phyloP scores from a whole-genome alignment of 1,140 invertebrate genomes.

The Melitaea cinxia region DNA sequence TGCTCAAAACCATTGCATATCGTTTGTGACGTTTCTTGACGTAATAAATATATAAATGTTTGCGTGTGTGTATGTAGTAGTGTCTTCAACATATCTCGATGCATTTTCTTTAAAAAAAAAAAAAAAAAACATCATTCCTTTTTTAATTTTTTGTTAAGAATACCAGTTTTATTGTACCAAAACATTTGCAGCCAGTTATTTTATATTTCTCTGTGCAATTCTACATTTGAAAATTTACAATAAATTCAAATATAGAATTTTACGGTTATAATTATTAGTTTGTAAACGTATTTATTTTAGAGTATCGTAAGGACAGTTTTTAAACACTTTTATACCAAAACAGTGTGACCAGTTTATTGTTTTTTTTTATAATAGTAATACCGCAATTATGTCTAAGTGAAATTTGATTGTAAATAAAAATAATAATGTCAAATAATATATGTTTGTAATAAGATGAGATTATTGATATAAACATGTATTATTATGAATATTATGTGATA shows the following conservation, averaged over 20 bases:
- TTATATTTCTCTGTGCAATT: slow-evolving; percentile 17
- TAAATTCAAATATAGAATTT: slow-evolving; percentile 14
- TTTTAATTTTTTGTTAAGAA: slow-evolving; percentile 28
- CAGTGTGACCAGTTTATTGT: slow-evolving; percentile 60
- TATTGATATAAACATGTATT: slow-evolving; percentile 9
- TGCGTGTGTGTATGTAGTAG: slow-evolving; percentile 4
- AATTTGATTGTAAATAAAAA: slow-evolving; percentile 47
- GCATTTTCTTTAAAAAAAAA: slow-evolving; percentile 32
- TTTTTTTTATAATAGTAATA: slow-evolving; percentile 32
- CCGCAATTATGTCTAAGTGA: slow-evolving; percentile 37
- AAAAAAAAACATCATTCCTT: slow-evolving; percentile 41
- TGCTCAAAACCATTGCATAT: no score
- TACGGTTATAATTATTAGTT: slow-evolving; percentile 16
- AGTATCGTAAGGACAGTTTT: slow-evolving; percentile 18
- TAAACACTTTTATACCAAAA: slow-evolving; percentile 64
- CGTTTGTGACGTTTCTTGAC: slow-evolving; percentile 39
- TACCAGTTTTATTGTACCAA: slow-evolving; percentile 50
- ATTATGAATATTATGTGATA: slow-evolving; percentile 49
- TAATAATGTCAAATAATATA: background rate
- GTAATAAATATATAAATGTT: slow-evolving; percentile 39
- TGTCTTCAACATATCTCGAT: slow-evolving; percentile 32
- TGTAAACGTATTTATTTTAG: slow-evolving; percentile 38
- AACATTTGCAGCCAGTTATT: slow-evolving; percentile 51
- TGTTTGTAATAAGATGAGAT: background rate
- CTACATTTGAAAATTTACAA: slow-evolving; percentile 23